phyloP scores from a whole-genome alignment of 2,113 vertebrate genomes.

The Mobula hypostoma region DNA sequence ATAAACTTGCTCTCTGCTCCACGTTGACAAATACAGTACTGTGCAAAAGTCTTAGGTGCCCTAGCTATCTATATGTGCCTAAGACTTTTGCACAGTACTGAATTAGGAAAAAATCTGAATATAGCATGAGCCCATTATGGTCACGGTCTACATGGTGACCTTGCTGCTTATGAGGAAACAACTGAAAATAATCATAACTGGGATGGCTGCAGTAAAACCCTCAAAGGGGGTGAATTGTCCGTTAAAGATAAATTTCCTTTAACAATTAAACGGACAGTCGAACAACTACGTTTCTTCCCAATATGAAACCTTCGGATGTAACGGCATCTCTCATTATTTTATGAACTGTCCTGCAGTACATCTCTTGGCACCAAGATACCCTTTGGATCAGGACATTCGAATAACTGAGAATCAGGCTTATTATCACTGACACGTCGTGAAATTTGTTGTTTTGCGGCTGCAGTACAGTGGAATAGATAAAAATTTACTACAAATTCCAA shows the following conservation, averaged over 20 bases:
- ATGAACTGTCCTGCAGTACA: not conserved
- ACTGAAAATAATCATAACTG: not conserved
- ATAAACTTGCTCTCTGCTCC: too few relatives aligned
- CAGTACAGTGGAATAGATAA: too few relatives aligned
- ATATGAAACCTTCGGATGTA: constrained; percentile 10
- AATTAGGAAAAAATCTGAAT: not conserved
- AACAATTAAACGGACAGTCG: not conserved
- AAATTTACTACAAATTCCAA: too few relatives aligned
- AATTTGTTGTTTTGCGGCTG: too few relatives aligned
- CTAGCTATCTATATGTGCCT: too few relatives aligned
- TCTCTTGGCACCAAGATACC: not conserved
- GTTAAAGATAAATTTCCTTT: constrained; percentile 22
- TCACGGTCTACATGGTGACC: not conserved
- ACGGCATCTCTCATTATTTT: not conserved
- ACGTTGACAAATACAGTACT: too few relatives aligned
- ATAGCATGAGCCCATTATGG: not conserved
- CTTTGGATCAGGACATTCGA: not conserved
- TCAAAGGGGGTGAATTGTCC: not conserved
- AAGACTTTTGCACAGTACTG: too few relatives aligned
- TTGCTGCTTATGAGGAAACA: not conserved
- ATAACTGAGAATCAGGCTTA: not conserved
- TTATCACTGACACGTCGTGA: too few relatives aligned
- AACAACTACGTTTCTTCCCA: not conserved
- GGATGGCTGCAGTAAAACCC: not conserved
- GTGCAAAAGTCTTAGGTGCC: too few relatives aligned